Base-by-base conservation (phyloP, 2,888 invertebrate genomes). In the Diogma glabrata region DNA sequence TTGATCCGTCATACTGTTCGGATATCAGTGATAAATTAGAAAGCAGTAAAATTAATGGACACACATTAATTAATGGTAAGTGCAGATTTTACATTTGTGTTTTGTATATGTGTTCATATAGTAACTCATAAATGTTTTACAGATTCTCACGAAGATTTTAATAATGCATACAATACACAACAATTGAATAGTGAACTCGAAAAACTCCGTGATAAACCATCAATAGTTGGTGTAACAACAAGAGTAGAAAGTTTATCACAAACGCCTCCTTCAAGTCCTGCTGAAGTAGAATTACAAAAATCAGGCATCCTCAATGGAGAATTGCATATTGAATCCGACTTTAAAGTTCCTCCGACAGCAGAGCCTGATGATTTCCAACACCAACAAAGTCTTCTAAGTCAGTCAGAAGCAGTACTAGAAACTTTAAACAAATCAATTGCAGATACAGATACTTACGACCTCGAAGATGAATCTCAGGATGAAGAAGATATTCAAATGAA, bases 191-290 rank as follows among this genome's bases (percentile, higher is more conserved):
- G 26, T n/a, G 43, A 38, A 40, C 26, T 40, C n/a, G 16, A 40
- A 40, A 22, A 24, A 23, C n/a, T 50, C 4, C 38, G 40, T 17
- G 50, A 43, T n/a, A 17, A 50, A 50, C 16, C 23, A 16, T 22
- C 19, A 19, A 50, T 17, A 8, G 24, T 50, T 19, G 50, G 51
- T 36, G 51, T 53, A 24, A 50, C 54, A 22, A 19, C 40, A 26
- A 36, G 22, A 51, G 16, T 28, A 12, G 23, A 24, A 19, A 46
- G 23, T 43, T 22, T 49, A 14, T 51, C 22, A 7, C 50, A 51
- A 24, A 52, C 22, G 28, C 47, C 58, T 2, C 57, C 58, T 30
- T 55, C 59, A 23, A 58, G 57, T 9, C 58, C 59, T n/a, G 57
- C 56, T 49, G 58, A 57, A 40, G 52, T 53, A 50, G 54, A 50